A percentile compares a stretch with the other conserved stretches of the same genome.
These are phyloP conservation scores for Macrostomum cliftonense DNA, from an alignment of 2,888 invertebrate species.

Conservation along the genomic window DNA sequence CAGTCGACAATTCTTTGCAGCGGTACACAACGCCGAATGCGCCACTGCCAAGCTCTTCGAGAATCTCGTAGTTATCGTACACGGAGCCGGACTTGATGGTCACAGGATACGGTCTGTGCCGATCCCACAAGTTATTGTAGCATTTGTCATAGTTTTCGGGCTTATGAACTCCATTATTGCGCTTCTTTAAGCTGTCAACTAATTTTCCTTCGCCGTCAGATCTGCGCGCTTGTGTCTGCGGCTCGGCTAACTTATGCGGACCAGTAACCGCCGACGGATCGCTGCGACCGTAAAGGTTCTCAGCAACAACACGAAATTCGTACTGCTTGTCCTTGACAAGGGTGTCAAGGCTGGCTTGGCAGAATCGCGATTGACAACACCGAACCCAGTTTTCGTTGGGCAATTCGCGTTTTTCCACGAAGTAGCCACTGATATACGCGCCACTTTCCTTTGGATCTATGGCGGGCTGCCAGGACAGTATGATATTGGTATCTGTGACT, in stretches of 20 bases:
- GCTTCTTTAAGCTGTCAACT: constrained; percentile 41
- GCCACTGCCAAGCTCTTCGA: constrained; percentile 93
- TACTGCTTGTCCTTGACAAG: constrained; percentile 77
- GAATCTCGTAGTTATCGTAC: constrained; percentile 90
- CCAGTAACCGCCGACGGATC: constrained; percentile 41
- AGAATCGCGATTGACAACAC: constrained; percentile 62
- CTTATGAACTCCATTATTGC: constrained; percentile 59
- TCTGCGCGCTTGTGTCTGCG: constrained; percentile 39
- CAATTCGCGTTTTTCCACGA: constrained; percentile 82
- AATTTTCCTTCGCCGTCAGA: constrained; percentile 22
- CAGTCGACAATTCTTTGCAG: constrained; percentile 82
- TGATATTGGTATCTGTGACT: constrained; percentile 67
- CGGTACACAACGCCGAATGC: constrained; percentile 98
- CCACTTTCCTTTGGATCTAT: constrained; percentile 52
- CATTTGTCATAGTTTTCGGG: constrained; percentile 90
- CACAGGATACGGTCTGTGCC: constrained; percentile 88
- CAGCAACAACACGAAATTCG: constrained; percentile 87
- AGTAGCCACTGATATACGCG: constrained; percentile 75
- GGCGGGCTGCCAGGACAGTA: constrained; percentile 80
- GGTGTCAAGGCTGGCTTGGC: constrained; percentile 41
- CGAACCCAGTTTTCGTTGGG: constrained; percentile 89
- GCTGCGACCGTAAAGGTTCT: constrained; percentile 90
- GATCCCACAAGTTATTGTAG: constrained; percentile 87
- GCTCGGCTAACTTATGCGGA: constrained; percentile 52
- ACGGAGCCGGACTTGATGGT: constrained; percentile 83